A percentile compares a stretch with the other conserved stretches of the same genome.
Evolutionary conservation across 2,113 vertebrate genomes (phyloP).

Genomic region (Morone saxatilis): DNA sequence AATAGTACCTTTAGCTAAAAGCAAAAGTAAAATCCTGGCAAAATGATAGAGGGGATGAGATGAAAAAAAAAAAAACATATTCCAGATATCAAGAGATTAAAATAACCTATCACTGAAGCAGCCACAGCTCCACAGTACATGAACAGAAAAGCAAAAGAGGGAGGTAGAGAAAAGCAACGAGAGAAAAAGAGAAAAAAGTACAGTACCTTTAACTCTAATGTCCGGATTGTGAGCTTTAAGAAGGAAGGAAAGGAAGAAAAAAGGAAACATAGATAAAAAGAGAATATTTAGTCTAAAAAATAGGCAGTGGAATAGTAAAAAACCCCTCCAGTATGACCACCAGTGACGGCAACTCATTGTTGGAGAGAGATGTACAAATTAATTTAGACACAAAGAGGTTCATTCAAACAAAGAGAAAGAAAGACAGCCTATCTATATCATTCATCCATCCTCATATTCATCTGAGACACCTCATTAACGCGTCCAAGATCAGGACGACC

Average conservation of each 20-base stretch:
- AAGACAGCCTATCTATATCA: not conserved
- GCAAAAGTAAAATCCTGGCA: slow-evolving; percentile 9
- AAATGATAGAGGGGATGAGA: slow-evolving; percentile 27
- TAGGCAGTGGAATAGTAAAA: not conserved
- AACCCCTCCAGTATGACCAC: not conserved
- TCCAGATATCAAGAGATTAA: not conserved
- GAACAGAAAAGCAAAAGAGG: slow-evolving; percentile 28
- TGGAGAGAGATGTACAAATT: not conserved
- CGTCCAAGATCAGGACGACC: not conserved
- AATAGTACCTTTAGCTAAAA: not conserved
- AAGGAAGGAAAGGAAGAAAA: slow-evolving; percentile 34
- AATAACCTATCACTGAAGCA: not conserved
- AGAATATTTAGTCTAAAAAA: slow-evolving; percentile 81
- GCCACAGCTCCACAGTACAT: slow-evolving; percentile 22
- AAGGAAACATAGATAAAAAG: slow-evolving; percentile 47
- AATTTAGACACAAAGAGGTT: slow-evolving; percentile 4
- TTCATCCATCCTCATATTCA: not conserved
- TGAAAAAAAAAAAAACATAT: not conserved
- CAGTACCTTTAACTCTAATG: slow-evolving; percentile 99
- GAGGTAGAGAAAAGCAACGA: slow-evolving; percentile 25
- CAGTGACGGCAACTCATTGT: not conserved
- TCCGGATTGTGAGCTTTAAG: slow-evolving; percentile 99
- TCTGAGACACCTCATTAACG: slow-evolving; percentile 1
- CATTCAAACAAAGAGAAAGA: slow-evolving; percentile 5
- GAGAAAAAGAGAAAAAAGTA: slow-evolving; percentile 84